A percentile compares a stretch with the other conserved stretches of the same genome.
phyloP scores from a whole-genome alignment of 2,797 vertebrate genomes.

The Crypturellus tataupa region DNA sequence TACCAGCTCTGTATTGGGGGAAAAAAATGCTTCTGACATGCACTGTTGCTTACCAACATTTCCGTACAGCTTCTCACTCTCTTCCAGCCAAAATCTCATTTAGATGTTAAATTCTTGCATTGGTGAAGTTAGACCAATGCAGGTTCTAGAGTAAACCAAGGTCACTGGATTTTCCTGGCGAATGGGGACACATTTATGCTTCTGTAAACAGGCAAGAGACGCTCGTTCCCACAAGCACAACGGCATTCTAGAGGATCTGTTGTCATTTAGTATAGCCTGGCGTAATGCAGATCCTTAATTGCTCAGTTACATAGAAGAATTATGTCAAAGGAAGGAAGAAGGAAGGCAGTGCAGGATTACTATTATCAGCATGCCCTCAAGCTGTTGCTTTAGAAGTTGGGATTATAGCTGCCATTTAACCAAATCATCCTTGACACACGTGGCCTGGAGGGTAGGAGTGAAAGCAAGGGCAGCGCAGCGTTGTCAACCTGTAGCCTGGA shows the following conservation, averaged over 20 bases:
- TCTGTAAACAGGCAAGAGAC: neutral
- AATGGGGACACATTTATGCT: neutral
- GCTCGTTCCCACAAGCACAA: neutral
- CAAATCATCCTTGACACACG: constrained; percentile 55
- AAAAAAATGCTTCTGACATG: neutral
- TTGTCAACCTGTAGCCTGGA: constrained; percentile 40
- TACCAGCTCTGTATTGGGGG: neutral
- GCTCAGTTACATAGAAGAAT: neutral
- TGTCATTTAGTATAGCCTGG: neutral
- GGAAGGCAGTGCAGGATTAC: neutral
- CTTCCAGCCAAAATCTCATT: neutral
- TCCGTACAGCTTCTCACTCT: neutral
- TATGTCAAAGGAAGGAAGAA: neutral
- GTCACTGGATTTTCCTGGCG: neutral
- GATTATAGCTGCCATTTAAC: constrained; percentile 51
- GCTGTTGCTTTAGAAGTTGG: constrained; percentile 51
- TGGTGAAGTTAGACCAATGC: neutral
- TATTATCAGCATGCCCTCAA: constrained; percentile 22
- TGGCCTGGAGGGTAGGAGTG: constrained; percentile 51
- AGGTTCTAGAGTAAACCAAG: neutral
- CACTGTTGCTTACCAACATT: neutral
- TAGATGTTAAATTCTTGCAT: neutral
- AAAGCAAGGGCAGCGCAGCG: constrained; percentile 12
- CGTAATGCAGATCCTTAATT: constrained; percentile 36
- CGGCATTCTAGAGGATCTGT: neutral